phyloP scores from a whole-genome alignment of 1,140 invertebrate species.

The Thereuonema tuberculata region DNA sequence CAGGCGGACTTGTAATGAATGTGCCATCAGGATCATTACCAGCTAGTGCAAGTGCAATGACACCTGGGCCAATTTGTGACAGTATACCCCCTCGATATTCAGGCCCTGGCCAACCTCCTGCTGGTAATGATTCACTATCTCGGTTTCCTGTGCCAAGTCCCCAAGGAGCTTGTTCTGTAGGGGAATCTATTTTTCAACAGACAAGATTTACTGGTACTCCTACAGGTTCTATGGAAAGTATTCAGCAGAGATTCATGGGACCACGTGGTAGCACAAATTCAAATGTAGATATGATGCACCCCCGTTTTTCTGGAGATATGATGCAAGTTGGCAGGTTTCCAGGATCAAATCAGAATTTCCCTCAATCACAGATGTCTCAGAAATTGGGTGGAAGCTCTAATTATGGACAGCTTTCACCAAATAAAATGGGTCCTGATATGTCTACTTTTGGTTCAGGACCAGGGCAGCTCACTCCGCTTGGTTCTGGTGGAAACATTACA shows the following conservation, averaged over 20 bases:
- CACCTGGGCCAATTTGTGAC: constrained; percentile 11
- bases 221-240: not conserved
- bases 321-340: constrained; percentile 12
- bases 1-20: too few species aligned
- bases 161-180: constrained; percentile 11
- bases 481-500: constrained; percentile 11
- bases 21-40: too few species aligned
- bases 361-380: constrained; percentile 20
- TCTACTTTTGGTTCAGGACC: constrained; percentile 3
- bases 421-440: constrained; percentile 18
- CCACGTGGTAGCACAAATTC: not conserved
- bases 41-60: too few species aligned
- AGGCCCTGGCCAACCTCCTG: not conserved
- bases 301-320: constrained; percentile 13
- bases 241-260: not conserved
- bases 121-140: constrained; percentile 7
- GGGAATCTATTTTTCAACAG: constrained; percentile 13
- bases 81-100: constrained; percentile 11
- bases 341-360: constrained; percentile 1
- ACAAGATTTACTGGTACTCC: not conserved
- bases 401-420: constrained; percentile 14
- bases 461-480: not conserved
- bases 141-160: constrained; percentile 20
- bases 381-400: constrained; percentile 18
- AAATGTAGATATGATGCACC: constrained; percentile 12